Evolutionary conservation across 2,888 invertebrate genomes (phyloP), one percentile per base, ranked within the genome.

Genomic region (Congeria kusceri): DNA sequence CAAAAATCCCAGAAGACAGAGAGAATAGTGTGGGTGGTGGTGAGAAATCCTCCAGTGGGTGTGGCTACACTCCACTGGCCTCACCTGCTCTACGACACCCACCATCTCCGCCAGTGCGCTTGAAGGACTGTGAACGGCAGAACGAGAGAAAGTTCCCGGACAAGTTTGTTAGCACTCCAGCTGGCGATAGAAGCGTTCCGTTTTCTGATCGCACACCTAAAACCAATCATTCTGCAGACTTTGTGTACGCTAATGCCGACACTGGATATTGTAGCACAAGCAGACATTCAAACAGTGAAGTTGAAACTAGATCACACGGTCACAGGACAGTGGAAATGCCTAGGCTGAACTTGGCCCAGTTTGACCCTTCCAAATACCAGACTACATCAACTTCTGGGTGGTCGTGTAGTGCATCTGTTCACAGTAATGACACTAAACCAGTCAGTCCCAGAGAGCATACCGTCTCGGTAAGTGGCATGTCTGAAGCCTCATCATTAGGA

Each of bases 51-150:
- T 72, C 58, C 0, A 72, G 79, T 63, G 63, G 68, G 46, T 76
- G 56, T 63, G 76, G 68, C 13, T 59, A 66, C 3, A 57, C 79
- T 4, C 67, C 58, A 23, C 44, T 68, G 27, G 62, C 78, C 3
- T 77, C 69, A n/a, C 80, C 83, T 1, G 57, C 71, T 1, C 53
- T 78, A 59, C 71, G 90, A 46, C 89, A 90, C 57, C 91, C 91
- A 25, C 89, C 90, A 0, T 91, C 91, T 7, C 92, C 92, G 9
- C 92, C 91, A 27, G 89, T 91, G 39, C 66, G 91, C 56, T 83
- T 91, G 28, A 69, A 89, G 28, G 90, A 91, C 65, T 89, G 89
- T 27, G 32, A 62, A 18, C 53, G 59, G 39, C 63, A 78, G 49
- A 62, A 7, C 20, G 69, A 76, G 13, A 67, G 44, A 62, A 44